Conservation (phyloP, 2,888 invertebrate genomes). For the Chalcosyrphus nemorum region DNA sequence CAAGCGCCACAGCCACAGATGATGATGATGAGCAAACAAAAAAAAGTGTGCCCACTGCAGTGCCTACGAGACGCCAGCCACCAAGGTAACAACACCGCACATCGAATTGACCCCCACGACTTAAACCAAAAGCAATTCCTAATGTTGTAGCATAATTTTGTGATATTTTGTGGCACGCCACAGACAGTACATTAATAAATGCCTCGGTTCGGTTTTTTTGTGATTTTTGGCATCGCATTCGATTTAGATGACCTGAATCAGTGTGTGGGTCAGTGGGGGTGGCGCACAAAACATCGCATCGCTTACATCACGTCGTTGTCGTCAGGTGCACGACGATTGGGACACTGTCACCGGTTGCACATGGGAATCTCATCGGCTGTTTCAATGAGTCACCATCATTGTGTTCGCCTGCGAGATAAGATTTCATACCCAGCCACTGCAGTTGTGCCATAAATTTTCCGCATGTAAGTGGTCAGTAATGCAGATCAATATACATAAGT, state of each 20-base stretch:
- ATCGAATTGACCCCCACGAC: constrained; percentile 43
- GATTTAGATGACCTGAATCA: constrained; percentile 39
- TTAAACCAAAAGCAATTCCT: constrained; percentile 54
- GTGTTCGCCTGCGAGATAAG: constrained; percentile 41
- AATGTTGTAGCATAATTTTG: constrained; percentile 53
- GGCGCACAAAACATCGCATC: not conserved
- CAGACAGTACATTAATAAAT: constrained; percentile 57
- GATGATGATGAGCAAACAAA: constrained; percentile 34
- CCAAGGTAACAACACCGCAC: constrained; percentile 34
- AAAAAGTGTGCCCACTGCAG: constrained; percentile 35
- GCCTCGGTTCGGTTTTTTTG: no score
- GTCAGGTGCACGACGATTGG: not conserved
- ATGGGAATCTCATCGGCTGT: not conserved
- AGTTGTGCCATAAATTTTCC: constrained; percentile 53
- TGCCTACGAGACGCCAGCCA: constrained; percentile 36
- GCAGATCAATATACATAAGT: constrained; percentile 68
- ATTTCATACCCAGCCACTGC: constrained; percentile 2
- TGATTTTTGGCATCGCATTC: constrained; percentile 64
- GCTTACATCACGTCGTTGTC: constrained; percentile 63
- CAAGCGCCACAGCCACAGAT: no score
- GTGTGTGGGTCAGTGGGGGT: constrained; percentile 3
- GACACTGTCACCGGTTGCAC: constrained; percentile 32
- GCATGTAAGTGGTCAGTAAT: constrained; percentile 59
- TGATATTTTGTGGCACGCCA: constrained; percentile 54
- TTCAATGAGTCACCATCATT: constrained; percentile 20